Conservation (phyloP, 92 coral and sea anemone genomes). For the Meandrina meandrites region DNA sequence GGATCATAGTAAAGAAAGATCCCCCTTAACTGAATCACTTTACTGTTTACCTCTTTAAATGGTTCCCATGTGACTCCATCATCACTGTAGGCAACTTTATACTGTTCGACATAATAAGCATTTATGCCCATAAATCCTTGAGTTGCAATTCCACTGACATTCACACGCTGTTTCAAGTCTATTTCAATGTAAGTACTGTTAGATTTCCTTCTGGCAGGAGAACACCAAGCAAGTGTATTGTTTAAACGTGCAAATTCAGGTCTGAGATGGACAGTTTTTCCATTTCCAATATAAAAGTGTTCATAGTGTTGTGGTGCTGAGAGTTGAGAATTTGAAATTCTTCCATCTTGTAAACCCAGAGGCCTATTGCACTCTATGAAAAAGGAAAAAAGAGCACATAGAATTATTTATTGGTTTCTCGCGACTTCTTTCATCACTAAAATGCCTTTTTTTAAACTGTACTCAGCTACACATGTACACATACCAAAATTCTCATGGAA, state of each 20-base stretch:
- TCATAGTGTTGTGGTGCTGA: conserved; percentile 21
- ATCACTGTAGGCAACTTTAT: conserved; percentile 37
- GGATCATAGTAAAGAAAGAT: no score
- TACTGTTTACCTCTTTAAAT: not conserved
- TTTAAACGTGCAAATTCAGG: conserved; percentile 55
- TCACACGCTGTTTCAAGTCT: conserved; percentile 21
- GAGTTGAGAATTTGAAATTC: conserved; percentile 41
- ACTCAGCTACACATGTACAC: no score
- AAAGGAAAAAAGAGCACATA: not conserved
- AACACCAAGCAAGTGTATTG: conserved; percentile 57
- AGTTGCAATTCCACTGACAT: conserved; percentile 52
- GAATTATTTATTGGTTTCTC: no score
- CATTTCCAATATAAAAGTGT: conserved; percentile 14
- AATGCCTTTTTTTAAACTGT: no score
- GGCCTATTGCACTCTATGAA: conserved; percentile 40
- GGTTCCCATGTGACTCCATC: conserved; percentile 45
- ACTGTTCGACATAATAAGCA: conserved; percentile 56
- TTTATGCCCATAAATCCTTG: conserved; percentile 52
- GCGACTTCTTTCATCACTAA: not conserved
- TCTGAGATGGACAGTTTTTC: conserved; percentile 15
- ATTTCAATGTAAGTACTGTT: conserved; percentile 29
- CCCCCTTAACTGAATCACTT: no score
- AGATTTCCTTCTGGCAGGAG: not conserved
- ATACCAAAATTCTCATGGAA: no score
- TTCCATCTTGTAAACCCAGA: conserved; percentile 50